Evolutionary conservation across 2,888 invertebrate species (phyloP).

Genomic region (Schizotus pectinicornis): DNA sequence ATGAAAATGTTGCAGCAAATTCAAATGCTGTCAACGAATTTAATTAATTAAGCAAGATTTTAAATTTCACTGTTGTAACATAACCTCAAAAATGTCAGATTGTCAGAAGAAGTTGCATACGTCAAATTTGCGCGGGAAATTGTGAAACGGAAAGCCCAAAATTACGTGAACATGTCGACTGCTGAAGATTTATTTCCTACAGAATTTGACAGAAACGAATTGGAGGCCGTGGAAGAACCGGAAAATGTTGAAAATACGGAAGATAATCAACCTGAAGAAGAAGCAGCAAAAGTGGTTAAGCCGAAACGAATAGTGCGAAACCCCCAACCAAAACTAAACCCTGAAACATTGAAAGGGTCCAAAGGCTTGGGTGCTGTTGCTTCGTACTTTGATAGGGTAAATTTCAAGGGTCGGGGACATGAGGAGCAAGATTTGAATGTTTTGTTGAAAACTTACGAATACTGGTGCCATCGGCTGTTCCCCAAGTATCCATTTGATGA

Average conservation of each 20-base stretch:
- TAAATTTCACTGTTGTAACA: constrained; percentile 27
- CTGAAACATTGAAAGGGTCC: constrained; percentile 74
- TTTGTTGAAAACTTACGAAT: constrained; percentile 82
- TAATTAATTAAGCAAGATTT: constrained; percentile 1
- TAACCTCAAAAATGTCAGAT: constrained; percentile 36
- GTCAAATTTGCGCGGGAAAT: constrained; percentile 27
- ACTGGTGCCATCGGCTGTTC: constrained; percentile 93
- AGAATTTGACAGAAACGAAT: constrained; percentile 33
- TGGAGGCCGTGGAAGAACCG: constrained; percentile 35
- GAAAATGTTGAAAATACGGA: constrained; percentile 31
- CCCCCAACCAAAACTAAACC: constrained; percentile 72
- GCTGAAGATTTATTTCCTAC: constrained; percentile 34
- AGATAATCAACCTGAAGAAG: constrained; percentile 52
- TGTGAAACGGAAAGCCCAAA: too few species aligned
- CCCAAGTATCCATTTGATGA: constrained; percentile 91
- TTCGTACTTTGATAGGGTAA: constrained; percentile 79
- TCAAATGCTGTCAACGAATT: constrained; percentile 6
- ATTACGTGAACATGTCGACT: constrained; percentile 30
- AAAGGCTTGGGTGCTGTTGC: constrained; percentile 84
- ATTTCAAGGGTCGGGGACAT: constrained; percentile 81
- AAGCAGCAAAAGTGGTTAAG: constrained; percentile 59
- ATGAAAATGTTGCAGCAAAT: constrained; percentile 24
- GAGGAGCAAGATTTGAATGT: constrained; percentile 83
- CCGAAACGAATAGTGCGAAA: constrained; percentile 67
- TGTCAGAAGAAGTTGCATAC: too few species aligned